phyloP scores from a whole-genome alignment of 2,888 invertebrate species.

The Drosophila sordidula region DNA sequence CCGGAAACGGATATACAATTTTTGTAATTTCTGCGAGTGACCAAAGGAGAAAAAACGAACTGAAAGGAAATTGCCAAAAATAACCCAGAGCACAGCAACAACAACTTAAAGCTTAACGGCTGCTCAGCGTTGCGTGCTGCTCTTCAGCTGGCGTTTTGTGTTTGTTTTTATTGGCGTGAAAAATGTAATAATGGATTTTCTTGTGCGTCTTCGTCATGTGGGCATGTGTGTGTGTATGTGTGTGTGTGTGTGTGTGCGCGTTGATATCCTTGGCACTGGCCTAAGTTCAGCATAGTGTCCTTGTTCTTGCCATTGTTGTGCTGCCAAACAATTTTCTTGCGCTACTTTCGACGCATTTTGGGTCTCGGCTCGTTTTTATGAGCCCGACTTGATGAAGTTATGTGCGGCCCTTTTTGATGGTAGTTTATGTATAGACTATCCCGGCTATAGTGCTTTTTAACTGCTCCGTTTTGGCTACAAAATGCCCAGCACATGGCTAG shows the following conservation, averaged over 20 bases:
- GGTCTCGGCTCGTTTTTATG: slow-evolving; percentile 43
- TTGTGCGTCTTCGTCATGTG: slow-evolving; percentile 5
- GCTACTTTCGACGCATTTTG: slow-evolving; percentile 32
- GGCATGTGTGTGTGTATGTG: slow-evolving; percentile 2
- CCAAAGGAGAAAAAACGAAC: slow-evolving; percentile 35
- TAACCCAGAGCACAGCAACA: slow-evolving; percentile 23
- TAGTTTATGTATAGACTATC: slow-evolving; percentile 31
- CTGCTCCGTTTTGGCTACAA: background rate
- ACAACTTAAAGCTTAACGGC: slow-evolving; percentile 49
- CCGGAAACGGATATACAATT: slow-evolving; percentile 79
- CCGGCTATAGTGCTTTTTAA: slow-evolving; percentile 9
- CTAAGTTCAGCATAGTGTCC: slow-evolving; percentile 13
- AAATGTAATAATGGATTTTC: slow-evolving; percentile 74
- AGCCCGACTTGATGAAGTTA: slow-evolving; percentile 65
- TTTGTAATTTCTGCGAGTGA: slow-evolving; percentile 75
- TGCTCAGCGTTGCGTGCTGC: slow-evolving; percentile 46
- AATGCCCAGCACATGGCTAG: slow-evolving; percentile 1
- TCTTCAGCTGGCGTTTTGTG: slow-evolving; percentile 55
- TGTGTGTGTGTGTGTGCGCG: slow-evolving; percentile 3
- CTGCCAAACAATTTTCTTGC: slow-evolving; percentile 31
- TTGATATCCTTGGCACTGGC: slow-evolving; percentile 29
- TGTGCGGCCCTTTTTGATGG: slow-evolving; percentile 39
- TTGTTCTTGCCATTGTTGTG: slow-evolving; percentile 27
- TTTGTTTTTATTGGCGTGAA: slow-evolving; percentile 80
- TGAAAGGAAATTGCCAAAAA: slow-evolving; percentile 65